Conservation (phyloP, 2,113 vertebrate genomes). For the Labrus mixtus region DNA sequence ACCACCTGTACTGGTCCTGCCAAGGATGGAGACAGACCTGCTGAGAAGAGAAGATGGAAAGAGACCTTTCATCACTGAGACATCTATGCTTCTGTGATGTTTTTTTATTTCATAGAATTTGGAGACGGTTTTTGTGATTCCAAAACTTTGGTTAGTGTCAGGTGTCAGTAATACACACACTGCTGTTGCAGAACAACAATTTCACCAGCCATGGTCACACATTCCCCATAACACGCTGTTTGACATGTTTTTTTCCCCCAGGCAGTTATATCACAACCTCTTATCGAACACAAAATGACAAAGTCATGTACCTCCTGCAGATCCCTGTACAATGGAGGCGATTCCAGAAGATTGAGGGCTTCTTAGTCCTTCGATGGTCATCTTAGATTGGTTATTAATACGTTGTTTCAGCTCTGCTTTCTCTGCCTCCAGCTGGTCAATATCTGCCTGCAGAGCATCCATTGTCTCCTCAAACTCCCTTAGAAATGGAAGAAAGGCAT, state of each 20-base stretch:
- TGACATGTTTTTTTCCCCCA: no score
- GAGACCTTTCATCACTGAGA: neutral
- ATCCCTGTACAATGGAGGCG: slow-evolving; percentile 91
- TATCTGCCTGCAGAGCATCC: slow-evolving; percentile 97
- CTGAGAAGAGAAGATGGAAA: neutral
- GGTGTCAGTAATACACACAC: neutral
- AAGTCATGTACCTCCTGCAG: slow-evolving; percentile 85
- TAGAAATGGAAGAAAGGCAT: neutral
- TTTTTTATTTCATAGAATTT: neutral
- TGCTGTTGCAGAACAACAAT: no score
- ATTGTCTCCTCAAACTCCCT: slow-evolving; percentile 99
- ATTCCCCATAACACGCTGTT: no score
- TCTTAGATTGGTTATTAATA: slow-evolving; percentile 92
- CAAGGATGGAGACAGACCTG: slow-evolving; percentile 59
- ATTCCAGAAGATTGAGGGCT: slow-evolving; percentile 87
- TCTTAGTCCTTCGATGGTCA: slow-evolving; percentile 90
- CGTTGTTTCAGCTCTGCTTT: slow-evolving; percentile 95
- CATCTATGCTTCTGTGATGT: no score
- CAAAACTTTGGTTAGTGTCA: neutral
- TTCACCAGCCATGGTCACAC: no score
- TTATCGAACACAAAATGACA: neutral
- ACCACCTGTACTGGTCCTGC: slow-evolving; percentile 86
- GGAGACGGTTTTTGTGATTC: neutral
- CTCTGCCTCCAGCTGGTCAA: slow-evolving; percentile 96
- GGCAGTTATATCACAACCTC: neutral